Conservation (phyloP, 2,888 invertebrate genomes). For the Dilophus febrilis region DNA sequence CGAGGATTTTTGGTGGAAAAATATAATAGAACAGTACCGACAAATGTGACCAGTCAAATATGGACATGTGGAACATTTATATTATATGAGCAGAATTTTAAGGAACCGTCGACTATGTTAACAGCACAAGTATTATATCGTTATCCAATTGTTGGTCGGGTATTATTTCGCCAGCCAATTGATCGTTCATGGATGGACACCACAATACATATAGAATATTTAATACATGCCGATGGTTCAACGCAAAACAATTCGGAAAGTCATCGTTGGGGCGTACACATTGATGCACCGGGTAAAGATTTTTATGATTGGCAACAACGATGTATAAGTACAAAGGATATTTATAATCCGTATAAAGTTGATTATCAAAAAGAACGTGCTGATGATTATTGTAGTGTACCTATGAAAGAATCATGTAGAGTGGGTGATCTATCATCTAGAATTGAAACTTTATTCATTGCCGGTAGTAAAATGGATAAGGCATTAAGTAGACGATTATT, state of each 20-base stretch:
- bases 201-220: constrained; percentile 60
- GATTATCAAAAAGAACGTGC: constrained; percentile 40
- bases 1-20: constrained; percentile 41
- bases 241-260: constrained; percentile 51
- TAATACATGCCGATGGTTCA: constrained; percentile 77
- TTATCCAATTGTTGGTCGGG: constrained; percentile 74
- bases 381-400: constrained; percentile 37
- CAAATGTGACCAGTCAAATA: constrained; percentile 20
- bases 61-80: constrained; percentile 44
- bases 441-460: constrained; percentile 51
- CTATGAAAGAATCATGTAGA: constrained; percentile 41
- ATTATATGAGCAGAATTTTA: constrained; percentile 43
- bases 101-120: constrained; percentile 51
- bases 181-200: constrained; percentile 75
- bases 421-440: constrained; percentile 63
- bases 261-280: constrained; percentile 76
- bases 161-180: constrained; percentile 63
- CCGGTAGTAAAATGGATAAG: constrained; percentile 49
- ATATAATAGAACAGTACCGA: constrained; percentile 19
- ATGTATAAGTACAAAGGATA: constrained; percentile 58
- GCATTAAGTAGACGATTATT: constrained; percentile 54
- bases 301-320: constrained; percentile 81
- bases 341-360: constrained; percentile 63
- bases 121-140: constrained; percentile 68
- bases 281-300: constrained; percentile 61